Evolutionary conservation across 2,113 vertebrate genomes (phyloP).

Genomic region (Sylvietta virens): DNA sequence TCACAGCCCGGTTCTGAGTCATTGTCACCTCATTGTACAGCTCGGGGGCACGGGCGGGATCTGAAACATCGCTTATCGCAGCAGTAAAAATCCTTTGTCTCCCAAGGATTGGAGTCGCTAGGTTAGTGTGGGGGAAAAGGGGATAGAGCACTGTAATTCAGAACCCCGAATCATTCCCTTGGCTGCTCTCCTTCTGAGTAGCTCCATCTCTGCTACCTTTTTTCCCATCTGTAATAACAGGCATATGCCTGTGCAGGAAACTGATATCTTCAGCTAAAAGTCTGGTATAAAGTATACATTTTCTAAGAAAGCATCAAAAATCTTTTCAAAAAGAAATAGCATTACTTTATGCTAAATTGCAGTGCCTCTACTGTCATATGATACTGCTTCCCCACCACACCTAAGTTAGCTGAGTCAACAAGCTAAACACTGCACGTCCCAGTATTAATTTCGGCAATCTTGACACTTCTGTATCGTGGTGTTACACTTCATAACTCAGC

Average conservation of each 20-base stretch:
- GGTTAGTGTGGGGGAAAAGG: not conserved
- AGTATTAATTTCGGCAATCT: slow-evolving; percentile 30
- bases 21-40: not conserved
- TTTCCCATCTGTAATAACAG: slow-evolving; percentile 24
- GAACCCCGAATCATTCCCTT: not conserved
- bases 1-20: not conserved
- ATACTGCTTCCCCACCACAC: not conserved
- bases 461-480: slow-evolving; percentile 30
- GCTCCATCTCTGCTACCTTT: not conserved
- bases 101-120: not conserved
- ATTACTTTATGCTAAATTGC: slow-evolving; percentile 2
- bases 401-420: slow-evolving; percentile 42
- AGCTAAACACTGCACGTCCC: not conserved
- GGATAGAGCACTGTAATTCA: not conserved
- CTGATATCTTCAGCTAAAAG: not conserved
- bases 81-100: not conserved
- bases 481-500: slow-evolving; percentile 23
- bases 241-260: not conserved
- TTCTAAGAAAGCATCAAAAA: not conserved
- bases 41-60: not conserved
- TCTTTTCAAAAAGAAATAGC: not conserved
- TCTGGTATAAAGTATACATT: not conserved
- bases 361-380: not conserved
- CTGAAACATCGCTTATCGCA: not conserved
- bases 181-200: not conserved